Evolutionary conservation across 1,140 invertebrate species (phyloP).

Genomic region (Brachionus calyciflorus): DNA sequence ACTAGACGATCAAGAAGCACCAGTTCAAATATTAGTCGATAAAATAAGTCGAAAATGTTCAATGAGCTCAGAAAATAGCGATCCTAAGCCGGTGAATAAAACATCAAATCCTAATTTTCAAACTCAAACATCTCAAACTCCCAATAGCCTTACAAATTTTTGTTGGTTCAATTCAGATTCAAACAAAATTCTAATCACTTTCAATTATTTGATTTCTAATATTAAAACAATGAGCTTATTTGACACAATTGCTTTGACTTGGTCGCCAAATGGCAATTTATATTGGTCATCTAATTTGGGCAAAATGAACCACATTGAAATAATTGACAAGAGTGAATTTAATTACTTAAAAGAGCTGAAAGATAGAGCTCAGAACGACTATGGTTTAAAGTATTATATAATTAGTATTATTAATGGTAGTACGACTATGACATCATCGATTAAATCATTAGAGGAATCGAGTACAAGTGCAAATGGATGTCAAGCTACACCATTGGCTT

Average conservation of each 20-base stretch:
- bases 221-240: background rate
- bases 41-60: slow-evolving; percentile 7
- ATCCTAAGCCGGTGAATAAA: background rate
- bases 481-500: slow-evolving; percentile 18
- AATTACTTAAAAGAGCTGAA: slow-evolving; percentile 11
- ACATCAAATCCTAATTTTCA: too few species aligned
- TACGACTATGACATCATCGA: background rate
- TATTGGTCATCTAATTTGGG: slow-evolving; percentile 35
- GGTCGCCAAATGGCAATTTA: slow-evolving; percentile 10
- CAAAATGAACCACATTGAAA: slow-evolving; percentile 10
- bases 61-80: background rate
- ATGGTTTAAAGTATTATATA: slow-evolving; percentile 37
- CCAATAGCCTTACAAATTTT: slow-evolving; percentile 21
- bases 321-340: slow-evolving; percentile 14
- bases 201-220: slow-evolving; percentile 6
- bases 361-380: background rate
- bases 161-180: slow-evolving; percentile 35
- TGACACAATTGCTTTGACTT: slow-evolving; percentile 5
- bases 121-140: background rate
- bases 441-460: background rate
- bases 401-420: slow-evolving; percentile 20
- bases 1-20: background rate
- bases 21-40: background rate
- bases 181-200: background rate
- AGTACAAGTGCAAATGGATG: background rate